Base-by-base conservation (phyloP, 2,888 invertebrate species). In the Melanostoma scalare region DNA sequence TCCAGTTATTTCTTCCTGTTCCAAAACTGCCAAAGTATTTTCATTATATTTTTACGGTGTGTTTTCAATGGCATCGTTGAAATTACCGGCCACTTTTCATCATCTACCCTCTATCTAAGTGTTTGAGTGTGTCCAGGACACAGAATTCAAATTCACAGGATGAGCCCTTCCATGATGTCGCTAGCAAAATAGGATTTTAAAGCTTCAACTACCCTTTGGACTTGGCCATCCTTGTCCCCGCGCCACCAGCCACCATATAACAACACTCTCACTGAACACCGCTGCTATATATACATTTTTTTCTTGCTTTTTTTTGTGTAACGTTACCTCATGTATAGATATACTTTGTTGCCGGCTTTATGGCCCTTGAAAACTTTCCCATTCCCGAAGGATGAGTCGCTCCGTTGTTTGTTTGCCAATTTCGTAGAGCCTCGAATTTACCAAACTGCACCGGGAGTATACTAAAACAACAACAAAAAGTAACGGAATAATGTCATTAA, bases 391-490 rank as follows among this genome's bases (percentile, higher is more conserved):
- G 79, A 69, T 52, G 74, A 75, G 65, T 75, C 20, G 20, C 20
- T 20, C 42, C 52, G 74, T 75, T 84, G 79, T 84, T 79, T 84
- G 84, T 74, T 79, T 78, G 82, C 82, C 82, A 82, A 82, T 82
- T 82, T 79, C 40, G 74, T 71, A 48, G 52, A 79, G 65, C 65
- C 74, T 79, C 65, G 71, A 74, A 74, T 79, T 79, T 74, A 69
- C 73, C 69, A 74, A 79, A 79, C 76, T 76, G 72, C 72, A 77
- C 60, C 46, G 48, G 63, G 67, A 72, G 44, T 72, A 38, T 48
- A 61, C 38, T 42, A 40, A 68, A 69, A 68, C 60, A 35, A 71
- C 63, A 68, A 73, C 46, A 53, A 73, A 73, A 74, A 44, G 69
- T 52, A 74, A 52, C 63, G 63, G 68, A 84, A 69, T 79, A 75